phyloP scores from a whole-genome alignment of 2,797 vertebrate genomes.

The Rhodeus uyekii region DNA sequence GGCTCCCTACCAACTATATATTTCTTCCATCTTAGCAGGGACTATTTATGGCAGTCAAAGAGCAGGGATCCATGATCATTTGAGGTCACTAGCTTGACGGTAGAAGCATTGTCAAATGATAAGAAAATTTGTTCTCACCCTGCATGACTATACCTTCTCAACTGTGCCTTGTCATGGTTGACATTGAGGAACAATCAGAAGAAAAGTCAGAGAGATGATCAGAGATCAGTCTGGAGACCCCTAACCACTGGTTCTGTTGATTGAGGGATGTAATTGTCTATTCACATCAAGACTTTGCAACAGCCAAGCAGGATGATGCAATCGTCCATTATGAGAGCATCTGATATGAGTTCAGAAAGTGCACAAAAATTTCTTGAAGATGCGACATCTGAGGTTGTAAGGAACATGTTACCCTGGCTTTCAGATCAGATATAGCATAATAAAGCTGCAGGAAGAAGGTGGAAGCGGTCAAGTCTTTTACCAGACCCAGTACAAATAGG shows the following conservation, averaged over 20 bases:
- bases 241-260: constrained; percentile 2
- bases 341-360: constrained; percentile 4
- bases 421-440: constrained; percentile 31
- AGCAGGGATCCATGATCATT: not conserved
- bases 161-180: not conserved
- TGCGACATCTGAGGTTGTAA: not conserved
- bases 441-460: constrained; percentile 4
- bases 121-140: not conserved
- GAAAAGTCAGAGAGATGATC: not conserved
- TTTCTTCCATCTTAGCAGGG: not conserved
- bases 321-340: constrained; percentile 16
- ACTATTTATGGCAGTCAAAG: not conserved
- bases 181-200: not conserved
- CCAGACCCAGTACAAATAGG: constrained; percentile 5
- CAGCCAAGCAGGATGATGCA: constrained; percentile 4
- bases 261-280: constrained; percentile 19
- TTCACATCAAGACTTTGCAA: constrained; percentile 1
- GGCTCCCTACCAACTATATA: not conserved
- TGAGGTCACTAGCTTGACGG: not conserved
- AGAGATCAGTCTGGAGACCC: not conserved
- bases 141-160: not conserved
- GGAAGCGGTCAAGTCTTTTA: constrained; percentile 18
- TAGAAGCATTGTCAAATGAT: not conserved
- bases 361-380: constrained; percentile 12
- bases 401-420: constrained; percentile 14